A percentile compares a stretch with the other conserved stretches of the same genome.
Evolutionary conservation across 2,797 vertebrate genomes (phyloP).

Genomic region (Natrix natrix): DNA sequence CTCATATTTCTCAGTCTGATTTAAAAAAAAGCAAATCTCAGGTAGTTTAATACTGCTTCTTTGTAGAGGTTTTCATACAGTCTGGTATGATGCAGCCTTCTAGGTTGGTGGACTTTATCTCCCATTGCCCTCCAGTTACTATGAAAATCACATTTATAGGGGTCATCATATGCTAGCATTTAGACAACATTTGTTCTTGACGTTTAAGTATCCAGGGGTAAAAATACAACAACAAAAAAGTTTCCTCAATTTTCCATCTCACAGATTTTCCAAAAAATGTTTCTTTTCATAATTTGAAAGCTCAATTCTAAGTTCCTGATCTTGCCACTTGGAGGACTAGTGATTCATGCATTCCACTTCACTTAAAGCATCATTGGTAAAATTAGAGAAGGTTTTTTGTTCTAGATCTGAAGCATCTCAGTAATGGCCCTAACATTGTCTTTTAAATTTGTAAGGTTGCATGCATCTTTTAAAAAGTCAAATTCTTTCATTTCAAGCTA

Average conservation of each 20-base stretch:
- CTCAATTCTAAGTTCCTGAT: slow-evolving; percentile 19
- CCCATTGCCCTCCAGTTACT: neutral
- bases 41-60: neutral
- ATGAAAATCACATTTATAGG: neutral
- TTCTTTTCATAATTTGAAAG: slow-evolving; percentile 3
- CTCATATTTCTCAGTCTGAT: neutral
- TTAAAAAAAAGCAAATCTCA: neutral
- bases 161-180: neutral
- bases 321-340: neutral
- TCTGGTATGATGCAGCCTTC: neutral
- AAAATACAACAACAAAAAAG: neutral
- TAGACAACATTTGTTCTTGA: neutral
- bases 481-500: slow-evolving; percentile 76
- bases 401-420: slow-evolving; percentile 35
- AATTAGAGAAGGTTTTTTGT: slow-evolving; percentile 27
- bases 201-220: neutral
- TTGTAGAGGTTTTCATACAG: neutral
- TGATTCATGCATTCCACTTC: accelerated
- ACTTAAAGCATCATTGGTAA: slow-evolving; percentile 8
- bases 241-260: neutral
- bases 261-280: neutral
- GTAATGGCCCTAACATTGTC: slow-evolving; percentile 14
- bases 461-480: slow-evolving; percentile 63
- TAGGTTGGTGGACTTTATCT: neutral
- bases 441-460: slow-evolving; percentile 48